Evolutionary conservation across 2,888 invertebrate genomes (phyloP).

Genomic region (Boloria selene): DNA sequence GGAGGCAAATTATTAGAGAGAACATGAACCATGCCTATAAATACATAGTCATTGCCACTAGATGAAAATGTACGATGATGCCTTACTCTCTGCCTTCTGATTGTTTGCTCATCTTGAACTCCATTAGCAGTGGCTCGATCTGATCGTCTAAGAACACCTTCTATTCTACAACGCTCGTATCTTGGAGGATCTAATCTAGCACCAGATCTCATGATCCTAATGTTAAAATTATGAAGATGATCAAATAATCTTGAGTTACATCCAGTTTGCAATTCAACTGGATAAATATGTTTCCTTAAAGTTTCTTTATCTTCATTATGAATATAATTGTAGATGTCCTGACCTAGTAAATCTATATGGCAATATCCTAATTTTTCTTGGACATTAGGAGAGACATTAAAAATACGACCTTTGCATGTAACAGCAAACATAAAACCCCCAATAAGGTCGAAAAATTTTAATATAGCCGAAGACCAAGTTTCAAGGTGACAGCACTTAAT

Average conservation of each 20-base stretch:
- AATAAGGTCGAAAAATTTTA: slow-evolving; percentile 85
- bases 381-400: slow-evolving; percentile 92
- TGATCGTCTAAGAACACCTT: slow-evolving; percentile 84
- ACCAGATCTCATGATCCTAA: slow-evolving; percentile 85
- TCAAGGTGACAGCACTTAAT: slow-evolving; percentile 74
- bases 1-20: slow-evolving; percentile 82
- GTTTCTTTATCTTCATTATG: slow-evolving; percentile 92
- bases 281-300: slow-evolving; percentile 86
- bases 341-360: slow-evolving; percentile 94
- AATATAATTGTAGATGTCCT: slow-evolving; percentile 91
- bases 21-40: slow-evolving; percentile 88
- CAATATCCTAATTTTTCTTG: slow-evolving; percentile 93
- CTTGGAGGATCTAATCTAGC: slow-evolving; percentile 87
- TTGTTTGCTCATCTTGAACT: slow-evolving; percentile 77
- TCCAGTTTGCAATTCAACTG: slow-evolving; percentile 72
- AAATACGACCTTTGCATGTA: slow-evolving; percentile 91
- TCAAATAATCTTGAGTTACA: slow-evolving; percentile 64
- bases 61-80: slow-evolving; percentile 77
- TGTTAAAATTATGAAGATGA: slow-evolving; percentile 80
- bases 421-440: slow-evolving; percentile 92
- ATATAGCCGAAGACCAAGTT: slow-evolving; percentile 81
- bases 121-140: slow-evolving; percentile 81
- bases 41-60: slow-evolving; percentile 85
- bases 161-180: slow-evolving; percentile 87
- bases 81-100: slow-evolving; percentile 76